Evolutionary conservation across 2,113 vertebrate species (phyloP), one percentile per base, ranked within the genome.

Genomic region (human): DNA sequence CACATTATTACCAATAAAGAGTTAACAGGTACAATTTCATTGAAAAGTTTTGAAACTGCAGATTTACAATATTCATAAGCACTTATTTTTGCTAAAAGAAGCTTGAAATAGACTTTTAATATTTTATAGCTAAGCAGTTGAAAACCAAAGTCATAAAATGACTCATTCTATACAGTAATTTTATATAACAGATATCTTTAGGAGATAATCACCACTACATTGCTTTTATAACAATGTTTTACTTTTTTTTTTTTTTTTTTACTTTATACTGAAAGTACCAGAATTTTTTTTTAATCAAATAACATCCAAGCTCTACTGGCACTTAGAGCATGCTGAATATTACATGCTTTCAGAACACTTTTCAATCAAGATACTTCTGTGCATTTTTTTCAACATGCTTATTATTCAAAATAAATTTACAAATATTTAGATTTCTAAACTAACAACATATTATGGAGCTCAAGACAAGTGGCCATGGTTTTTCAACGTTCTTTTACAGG

Each of bases 31-130:
- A 91, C n/a, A 96, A 61, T 88, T 75, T 95, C 6, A 80, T 2
- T 45, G 55, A 55, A 66, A 6, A 78, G 38, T 82, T 93, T 94
- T 95, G 32, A 94, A 97, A 97, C 89, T 73, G 6, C 90, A 45
- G 32, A 86, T 83, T n/a, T 83, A 94, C 18, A 86, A 80, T 20
- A 61, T 25, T 23, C 45, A 90, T 8, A 48, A 35, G 2, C 22
- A 75, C 18, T 38, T 76, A 40, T 78, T 23, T 94, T 96, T 78
- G 22, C 40, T 89, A 66, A 86, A 82, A 84, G 55, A 80, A 92
- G 35, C 68, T 86, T 48, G 80, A 92, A 83, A 52, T 59, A 45
- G 14, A 93, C 4, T 76, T 80, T 66, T 6, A 70, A 82, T 70
- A 8, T 45, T 73, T 72, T 66, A 64, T 7, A 76, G 11, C 3